Base-by-base conservation (phyloP, 2,797 vertebrate genomes). In the Phalanger gymnotis region DNA sequence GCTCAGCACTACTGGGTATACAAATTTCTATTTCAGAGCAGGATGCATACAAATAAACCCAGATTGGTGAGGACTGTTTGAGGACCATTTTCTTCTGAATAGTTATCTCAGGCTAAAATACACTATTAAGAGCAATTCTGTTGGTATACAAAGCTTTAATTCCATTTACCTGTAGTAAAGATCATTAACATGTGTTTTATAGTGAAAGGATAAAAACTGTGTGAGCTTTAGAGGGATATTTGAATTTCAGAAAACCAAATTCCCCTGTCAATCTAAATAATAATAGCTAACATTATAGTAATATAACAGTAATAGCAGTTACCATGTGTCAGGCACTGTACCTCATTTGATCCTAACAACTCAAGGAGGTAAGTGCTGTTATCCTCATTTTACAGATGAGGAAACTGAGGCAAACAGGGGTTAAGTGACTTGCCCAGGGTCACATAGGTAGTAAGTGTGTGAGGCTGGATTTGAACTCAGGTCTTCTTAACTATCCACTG, bases 101-200 rank as follows among this genome's bases (percentile, higher is more conserved):
- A 11, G 51, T 7, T 54, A 16, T 94, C 93, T 51, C 91, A 94
- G 52, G 51, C 53, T 54, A 19, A 30, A 1, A 27, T 73, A 91
- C 94, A 58, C 54, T 94, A 40, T 55, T 30, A 4, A 52, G 47
- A 57, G 54, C 57, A 93, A 52, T n/a, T 53, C 81, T 89, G 1
- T 73, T 96, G n/a, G 95, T 91, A 90, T 95, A 61, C 81, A 93
- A 97, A 95, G 94, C 92, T 61, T 95, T 90, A 90, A 94, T 53
- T 53, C 51, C 53, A 0, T 93, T 61, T 90, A 51, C 93, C 61
- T 53, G 19, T 30, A 7, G 55, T 91, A 81, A 30, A 54, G 91
- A 92, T 91, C 90, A 22, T 61, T 61, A 66, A 31, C 53, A 66
- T 27, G 16, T 90, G 52, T 91, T 40, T 90, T 58, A 51, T 56